Evolutionary conservation across 2,797 vertebrate species (phyloP).

Genomic region (Cyclura pinguis): DNA sequence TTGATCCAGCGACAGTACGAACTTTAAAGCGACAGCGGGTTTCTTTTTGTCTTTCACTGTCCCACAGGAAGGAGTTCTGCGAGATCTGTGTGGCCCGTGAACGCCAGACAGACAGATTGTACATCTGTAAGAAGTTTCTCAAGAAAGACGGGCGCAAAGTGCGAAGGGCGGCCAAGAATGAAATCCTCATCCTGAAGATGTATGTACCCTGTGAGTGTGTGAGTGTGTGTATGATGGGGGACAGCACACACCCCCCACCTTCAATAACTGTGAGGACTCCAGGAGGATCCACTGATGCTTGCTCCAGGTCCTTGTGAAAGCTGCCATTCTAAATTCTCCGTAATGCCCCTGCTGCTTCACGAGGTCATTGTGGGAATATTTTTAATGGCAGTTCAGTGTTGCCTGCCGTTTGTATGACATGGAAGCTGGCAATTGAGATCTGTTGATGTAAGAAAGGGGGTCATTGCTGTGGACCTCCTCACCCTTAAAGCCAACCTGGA

Average conservation of each 20-base stretch:
- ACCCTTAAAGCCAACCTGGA: too few relatives aligned
- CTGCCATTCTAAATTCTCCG: background rate
- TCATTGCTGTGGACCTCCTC: background rate
- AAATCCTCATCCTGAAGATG: conserved; percentile 93
- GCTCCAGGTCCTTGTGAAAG: background rate
- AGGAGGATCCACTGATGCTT: background rate
- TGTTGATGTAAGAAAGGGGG: background rate
- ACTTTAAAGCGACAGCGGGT: background rate
- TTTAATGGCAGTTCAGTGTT: background rate
- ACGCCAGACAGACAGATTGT: conserved; percentile 87
- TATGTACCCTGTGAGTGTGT: conserved; percentile 68
- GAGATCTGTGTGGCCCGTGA: conserved; percentile 90
- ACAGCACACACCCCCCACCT: background rate
- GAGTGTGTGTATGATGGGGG: background rate
- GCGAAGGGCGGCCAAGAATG: conserved; percentile 90
- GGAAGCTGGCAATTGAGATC: background rate
- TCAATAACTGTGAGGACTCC: background rate
- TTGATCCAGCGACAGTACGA: background rate
- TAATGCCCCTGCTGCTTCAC: too few relatives aligned
- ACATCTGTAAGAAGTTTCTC: conserved; percentile 91
- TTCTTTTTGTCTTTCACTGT: background rate
- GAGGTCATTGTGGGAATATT: background rate
- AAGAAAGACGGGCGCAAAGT: conserved; percentile 91
- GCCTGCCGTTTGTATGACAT: background rate
- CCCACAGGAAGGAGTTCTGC: conserved; percentile 88